Conservation (phyloP, 2,113 vertebrate species). For the Melanostigma gelatinosum region DNA sequence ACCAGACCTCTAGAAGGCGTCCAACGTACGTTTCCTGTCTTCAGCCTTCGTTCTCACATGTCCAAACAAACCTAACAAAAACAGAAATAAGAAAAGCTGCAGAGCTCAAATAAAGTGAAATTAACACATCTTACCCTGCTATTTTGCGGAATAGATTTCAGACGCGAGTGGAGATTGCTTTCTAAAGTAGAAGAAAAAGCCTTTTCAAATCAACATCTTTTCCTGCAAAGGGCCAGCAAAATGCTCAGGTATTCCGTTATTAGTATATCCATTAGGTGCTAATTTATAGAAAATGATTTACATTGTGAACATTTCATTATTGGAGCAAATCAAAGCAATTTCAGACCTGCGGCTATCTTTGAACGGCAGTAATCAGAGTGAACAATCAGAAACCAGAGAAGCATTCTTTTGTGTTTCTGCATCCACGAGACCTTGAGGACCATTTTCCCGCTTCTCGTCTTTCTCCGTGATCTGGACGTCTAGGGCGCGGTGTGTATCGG, state of each 20-base stretch:
- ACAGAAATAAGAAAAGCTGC: neutral
- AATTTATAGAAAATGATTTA: constrained; percentile 1
- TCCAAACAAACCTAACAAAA: neutral
- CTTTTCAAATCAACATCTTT: constrained; percentile 5
- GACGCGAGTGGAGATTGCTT: neutral
- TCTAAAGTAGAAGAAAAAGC: neutral
- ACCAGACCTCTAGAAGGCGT: neutral
- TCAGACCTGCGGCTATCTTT: constrained; percentile 13
- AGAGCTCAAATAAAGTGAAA: constrained; percentile 8
- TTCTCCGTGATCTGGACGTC: constrained; percentile 2
- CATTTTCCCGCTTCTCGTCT: constrained; percentile 22
- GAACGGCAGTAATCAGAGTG: constrained; percentile 51
- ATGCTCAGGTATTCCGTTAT: neutral
- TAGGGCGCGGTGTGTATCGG: neutral
- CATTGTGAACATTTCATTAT: neutral
- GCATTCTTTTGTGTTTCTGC: constrained; percentile 38
- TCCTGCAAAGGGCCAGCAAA: neutral
- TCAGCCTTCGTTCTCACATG: neutral
- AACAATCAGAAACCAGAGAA: constrained; percentile 53
- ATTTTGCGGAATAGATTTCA: constrained; percentile 2
- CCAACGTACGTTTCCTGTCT: neutral
- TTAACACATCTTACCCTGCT: neutral
- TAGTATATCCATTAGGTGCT: neutral
- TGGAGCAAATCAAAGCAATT: constrained; percentile 25
- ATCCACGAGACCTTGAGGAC: neutral